Percentiles rank a stretch among this genome's conserved stretches.
Conservation (phyloP, 2,888 invertebrate species). For the Pteria penguin region DNA sequence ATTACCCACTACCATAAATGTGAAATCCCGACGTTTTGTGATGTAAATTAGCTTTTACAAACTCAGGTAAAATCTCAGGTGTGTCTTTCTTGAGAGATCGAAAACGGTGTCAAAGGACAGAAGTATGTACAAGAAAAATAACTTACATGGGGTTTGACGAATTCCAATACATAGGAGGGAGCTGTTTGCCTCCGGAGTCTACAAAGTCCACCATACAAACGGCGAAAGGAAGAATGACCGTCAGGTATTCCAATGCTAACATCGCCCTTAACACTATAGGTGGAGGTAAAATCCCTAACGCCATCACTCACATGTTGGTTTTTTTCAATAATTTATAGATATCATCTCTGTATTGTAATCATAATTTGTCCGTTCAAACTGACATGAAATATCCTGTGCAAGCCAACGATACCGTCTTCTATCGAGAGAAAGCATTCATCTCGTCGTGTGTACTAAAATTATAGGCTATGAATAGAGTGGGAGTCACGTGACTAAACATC, state of each 20-base stretch:
- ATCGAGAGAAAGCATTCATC: not conserved
- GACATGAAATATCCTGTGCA: too few relatives aligned
- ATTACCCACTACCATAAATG: too few relatives aligned
- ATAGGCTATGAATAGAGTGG: conserved; percentile 22
- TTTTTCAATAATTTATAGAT: too few relatives aligned
- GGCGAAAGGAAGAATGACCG: conserved; percentile 41
- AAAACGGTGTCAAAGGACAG: not conserved
- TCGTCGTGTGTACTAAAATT: not conserved
- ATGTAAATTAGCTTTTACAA: not conserved
- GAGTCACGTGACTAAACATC: conserved; percentile 15
- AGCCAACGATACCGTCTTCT: conserved; percentile 9
- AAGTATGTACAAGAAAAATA: not conserved
- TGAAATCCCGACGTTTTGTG: not conserved
- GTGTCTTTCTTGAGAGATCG: not conserved
- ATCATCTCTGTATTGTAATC: too few relatives aligned
- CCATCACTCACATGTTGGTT: not conserved
- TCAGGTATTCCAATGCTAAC: conserved; percentile 35
- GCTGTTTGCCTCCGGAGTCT: conserved; percentile 32
- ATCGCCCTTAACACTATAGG: conserved; percentile 9
- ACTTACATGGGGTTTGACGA: conserved; percentile 48
- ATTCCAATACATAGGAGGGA: conserved; percentile 47
- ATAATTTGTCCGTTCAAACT: too few relatives aligned
- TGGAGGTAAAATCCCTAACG: conserved; percentile 1
- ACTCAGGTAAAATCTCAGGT: not conserved
- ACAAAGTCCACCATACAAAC: conserved; percentile 39